phyloP scores from a whole-genome alignment of 2,113 vertebrate species.

The Grantiella picta region DNA sequence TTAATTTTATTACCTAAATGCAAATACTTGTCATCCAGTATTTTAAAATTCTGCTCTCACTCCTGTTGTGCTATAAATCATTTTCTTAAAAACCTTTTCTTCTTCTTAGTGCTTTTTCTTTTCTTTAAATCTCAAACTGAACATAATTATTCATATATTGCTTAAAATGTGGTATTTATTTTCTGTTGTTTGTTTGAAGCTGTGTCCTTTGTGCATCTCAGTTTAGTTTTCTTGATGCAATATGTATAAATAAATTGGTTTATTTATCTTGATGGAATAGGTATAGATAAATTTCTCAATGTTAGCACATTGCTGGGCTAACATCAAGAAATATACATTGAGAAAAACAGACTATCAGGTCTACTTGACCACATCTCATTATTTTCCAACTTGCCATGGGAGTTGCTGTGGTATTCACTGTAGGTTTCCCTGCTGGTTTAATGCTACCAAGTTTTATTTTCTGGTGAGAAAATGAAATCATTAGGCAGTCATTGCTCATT shows the following conservation, averaged over 20 bases:
- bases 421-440: neutral
- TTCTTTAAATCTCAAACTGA: rapidly evolving
- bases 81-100: neutral
- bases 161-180: neutral
- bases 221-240: neutral
- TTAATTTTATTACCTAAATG: neutral
- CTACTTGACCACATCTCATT: neutral
- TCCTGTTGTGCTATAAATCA: neutral
- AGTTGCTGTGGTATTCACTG: neutral
- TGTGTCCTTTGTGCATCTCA: neutral
- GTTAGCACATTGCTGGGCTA: neutral
- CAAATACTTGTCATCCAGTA: neutral
- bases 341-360: neutral
- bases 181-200: neutral
- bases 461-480: neutral
- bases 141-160: neutral
- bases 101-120: neutral
- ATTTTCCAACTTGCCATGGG: neutral
- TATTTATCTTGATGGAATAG: neutral
- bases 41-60: neutral
- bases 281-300: neutral
- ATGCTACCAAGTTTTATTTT: neutral
- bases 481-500: neutral
- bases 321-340: neutral
- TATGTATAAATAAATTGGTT: neutral